A percentile compares a stretch with the other conserved stretches of the same genome.
phyloP scores from a whole-genome alignment of 2,888 invertebrate species.

The Esperia sulphurella region DNA sequence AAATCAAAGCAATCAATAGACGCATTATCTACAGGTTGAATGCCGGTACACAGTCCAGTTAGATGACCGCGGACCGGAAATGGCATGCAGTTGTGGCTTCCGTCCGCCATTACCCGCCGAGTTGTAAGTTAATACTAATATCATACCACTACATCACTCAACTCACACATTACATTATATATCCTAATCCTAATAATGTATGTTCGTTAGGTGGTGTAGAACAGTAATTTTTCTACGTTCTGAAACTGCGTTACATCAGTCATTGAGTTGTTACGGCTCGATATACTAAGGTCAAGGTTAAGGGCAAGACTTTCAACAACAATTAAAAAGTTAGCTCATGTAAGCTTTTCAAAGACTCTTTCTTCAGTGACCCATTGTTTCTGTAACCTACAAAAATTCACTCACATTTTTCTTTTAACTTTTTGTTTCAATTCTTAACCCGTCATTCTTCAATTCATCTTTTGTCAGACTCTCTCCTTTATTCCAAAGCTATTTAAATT shows the following conservation, averaged over 20 bases:
- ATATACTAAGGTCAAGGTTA: too few species aligned
- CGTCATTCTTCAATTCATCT: background rate
- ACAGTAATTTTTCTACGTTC: too few species aligned
- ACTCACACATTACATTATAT: too few species aligned
- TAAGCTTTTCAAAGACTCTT: background rate
- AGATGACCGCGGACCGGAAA: slow-evolving; percentile 47
- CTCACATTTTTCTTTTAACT: background rate
- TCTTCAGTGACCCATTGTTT: background rate
- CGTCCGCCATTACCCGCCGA: slow-evolving; percentile 21
- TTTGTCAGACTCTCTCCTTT: background rate
- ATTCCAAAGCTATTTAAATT: background rate
- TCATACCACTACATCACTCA: background rate
- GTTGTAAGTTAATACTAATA: slow-evolving; percentile 7
- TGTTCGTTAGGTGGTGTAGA: too few species aligned
- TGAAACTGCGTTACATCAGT: too few species aligned
- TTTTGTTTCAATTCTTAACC: background rate
- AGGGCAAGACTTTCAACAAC: too few species aligned
- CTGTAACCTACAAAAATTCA: background rate
- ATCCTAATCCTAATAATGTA: too few species aligned
- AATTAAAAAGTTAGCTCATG: background rate
- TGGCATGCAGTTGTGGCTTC: slow-evolving; percentile 31
- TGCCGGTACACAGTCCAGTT: slow-evolving; percentile 26
- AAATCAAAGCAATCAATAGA: slow-evolving; percentile 4
- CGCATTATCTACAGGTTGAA: background rate
- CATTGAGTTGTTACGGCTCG: too few species aligned